These are phyloP conservation scores for Elanus axillaris DNA, from an alignment of 2,113 vertebrate species.

Conservation along the genomic window DNA sequence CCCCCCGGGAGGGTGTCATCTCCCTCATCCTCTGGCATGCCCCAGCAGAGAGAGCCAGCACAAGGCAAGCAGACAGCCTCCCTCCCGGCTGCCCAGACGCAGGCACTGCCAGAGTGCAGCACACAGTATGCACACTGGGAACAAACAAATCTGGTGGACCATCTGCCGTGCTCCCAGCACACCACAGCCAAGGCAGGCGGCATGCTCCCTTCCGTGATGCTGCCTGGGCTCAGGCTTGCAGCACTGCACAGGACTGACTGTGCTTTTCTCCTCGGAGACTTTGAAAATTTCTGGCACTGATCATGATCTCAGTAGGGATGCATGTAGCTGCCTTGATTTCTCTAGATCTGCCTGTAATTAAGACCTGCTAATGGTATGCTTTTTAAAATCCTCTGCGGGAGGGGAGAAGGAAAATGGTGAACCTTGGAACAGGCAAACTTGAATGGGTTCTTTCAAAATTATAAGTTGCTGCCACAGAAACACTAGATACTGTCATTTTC, in stretches of 20 bases:
- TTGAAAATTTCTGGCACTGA: neutral
- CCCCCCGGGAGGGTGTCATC: neutral
- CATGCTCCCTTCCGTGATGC: rapidly evolving
- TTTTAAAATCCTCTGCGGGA: rapidly evolving
- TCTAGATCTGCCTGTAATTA: neutral
- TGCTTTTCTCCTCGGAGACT: neutral
- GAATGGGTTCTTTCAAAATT: neutral
- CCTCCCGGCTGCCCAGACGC: neutral
- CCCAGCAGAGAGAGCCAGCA: neutral
- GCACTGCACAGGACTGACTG: neutral
- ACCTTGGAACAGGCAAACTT: neutral
- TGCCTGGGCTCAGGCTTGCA: neutral
- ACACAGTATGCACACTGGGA: neutral
- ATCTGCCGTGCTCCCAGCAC: neutral
- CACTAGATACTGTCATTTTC: neutral
- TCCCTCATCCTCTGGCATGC: neutral
- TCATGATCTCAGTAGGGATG: neutral
- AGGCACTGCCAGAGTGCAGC: neutral
- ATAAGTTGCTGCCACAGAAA: neutral
- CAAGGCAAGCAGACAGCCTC: neutral
- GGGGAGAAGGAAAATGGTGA: neutral
- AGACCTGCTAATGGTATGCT: neutral
- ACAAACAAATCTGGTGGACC: neutral
- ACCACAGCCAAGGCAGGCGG: rapidly evolving
- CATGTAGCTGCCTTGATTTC: neutral